A percentile compares a stretch with the other conserved stretches of the same genome.
These are phyloP conservation scores for Barbus barbus DNA, from an alignment of 2,113 vertebrate species.

Conservation along the genomic window DNA sequence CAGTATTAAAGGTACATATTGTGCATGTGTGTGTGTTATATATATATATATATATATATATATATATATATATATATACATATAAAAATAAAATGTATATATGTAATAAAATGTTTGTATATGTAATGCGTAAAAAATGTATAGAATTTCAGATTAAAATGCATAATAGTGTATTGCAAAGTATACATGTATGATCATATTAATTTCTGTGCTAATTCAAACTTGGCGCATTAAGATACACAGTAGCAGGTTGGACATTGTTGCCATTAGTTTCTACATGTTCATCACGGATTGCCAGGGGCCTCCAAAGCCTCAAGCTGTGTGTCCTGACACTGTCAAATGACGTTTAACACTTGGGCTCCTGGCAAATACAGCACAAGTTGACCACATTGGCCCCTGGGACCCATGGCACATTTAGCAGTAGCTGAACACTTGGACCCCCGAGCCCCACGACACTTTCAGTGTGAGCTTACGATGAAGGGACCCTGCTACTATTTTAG, in stretches of 20 bases:
- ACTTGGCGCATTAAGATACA: neutral
- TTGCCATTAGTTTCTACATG: neutral
- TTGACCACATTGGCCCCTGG: conserved; percentile 2
- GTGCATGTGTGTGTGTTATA: too few relatives aligned
- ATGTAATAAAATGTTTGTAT: too few relatives aligned
- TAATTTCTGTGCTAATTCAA: neutral
- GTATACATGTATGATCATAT: neutral
- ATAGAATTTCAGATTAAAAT: neutral
- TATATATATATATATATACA: too few relatives aligned
- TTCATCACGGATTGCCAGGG: neutral
- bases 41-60: too few relatives aligned
- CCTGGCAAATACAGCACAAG: neutral
- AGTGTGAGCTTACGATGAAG: neutral
- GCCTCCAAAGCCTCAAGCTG: conserved; percentile 4
- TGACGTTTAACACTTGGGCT: conserved; percentile 8
- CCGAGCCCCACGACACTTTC: neutral
- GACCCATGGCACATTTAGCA: conserved; percentile 4
- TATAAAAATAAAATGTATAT: too few relatives aligned
- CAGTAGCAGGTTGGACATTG: neutral
- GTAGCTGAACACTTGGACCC: conserved; percentile 6
- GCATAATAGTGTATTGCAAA: neutral
- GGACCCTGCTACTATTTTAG: neutral
- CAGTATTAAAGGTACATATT: too few relatives aligned
- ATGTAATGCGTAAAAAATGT: neutral
- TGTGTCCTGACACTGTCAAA: conserved; percentile 21